phyloP scores from a whole-genome alignment of 2,113 vertebrate genomes.

The Chascanopsetta lugubris region DNA sequence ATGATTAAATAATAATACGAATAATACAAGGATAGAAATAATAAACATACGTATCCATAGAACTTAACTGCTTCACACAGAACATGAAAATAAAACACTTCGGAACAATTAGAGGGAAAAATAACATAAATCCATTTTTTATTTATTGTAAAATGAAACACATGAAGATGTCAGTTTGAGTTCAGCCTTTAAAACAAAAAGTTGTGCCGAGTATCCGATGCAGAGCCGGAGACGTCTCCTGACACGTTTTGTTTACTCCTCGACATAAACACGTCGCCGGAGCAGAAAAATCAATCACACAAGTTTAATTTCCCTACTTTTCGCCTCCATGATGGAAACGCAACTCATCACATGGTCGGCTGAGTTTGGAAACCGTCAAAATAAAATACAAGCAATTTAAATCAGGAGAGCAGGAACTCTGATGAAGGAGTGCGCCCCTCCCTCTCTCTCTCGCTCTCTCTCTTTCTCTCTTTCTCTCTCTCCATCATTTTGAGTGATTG shows the following conservation, averaged over 20 bases:
- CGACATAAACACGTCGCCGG: conserved; percentile 14
- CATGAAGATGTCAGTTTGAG: background rate
- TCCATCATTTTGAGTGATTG: conserved; percentile 1
- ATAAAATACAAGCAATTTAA: conserved; percentile 35
- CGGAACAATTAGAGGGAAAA: too few relatives aligned
- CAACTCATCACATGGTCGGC: conserved; percentile 45
- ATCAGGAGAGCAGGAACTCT: background rate
- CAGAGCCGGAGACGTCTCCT: conserved; percentile 7
- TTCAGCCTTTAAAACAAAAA: too few relatives aligned
- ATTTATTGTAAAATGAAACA: too few relatives aligned
- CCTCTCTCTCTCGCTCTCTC: too few relatives aligned
- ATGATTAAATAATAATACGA: too few relatives aligned
- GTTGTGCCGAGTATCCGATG: background rate
- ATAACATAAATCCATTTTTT: too few relatives aligned
- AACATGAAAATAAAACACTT: too few relatives aligned
- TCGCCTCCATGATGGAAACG: conserved; percentile 33
- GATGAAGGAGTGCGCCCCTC: conserved; percentile 11
- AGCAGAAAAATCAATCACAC: conserved; percentile 17
- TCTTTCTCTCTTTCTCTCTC: too few relatives aligned
- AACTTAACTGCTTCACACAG: too few relatives aligned
- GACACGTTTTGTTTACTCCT: conserved; percentile 26
- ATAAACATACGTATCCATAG: too few relatives aligned
- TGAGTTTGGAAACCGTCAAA: conserved; percentile 42
- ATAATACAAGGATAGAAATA: too few relatives aligned
- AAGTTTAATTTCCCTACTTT: conserved; percentile 29